Evolutionary conservation across 2,797 vertebrate genomes (phyloP).

Genomic region (Eulemur coronatus): DNA sequence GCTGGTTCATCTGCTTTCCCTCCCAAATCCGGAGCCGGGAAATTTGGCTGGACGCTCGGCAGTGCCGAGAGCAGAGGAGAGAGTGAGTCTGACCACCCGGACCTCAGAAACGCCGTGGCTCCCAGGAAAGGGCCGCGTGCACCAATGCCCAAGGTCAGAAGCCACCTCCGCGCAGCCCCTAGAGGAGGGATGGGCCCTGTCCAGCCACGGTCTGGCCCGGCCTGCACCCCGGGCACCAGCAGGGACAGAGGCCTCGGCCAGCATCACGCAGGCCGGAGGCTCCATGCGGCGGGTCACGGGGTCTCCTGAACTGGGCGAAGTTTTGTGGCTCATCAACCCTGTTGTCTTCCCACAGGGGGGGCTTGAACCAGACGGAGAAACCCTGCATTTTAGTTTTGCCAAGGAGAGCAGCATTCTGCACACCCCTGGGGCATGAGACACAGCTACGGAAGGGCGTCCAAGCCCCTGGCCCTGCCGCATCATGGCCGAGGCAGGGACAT

Average conservation of each 20-base stretch:
- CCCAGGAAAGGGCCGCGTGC: too few species aligned
- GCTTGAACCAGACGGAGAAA: not conserved
- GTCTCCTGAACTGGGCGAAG: fast-evolving
- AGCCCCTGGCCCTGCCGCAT: too few species aligned
- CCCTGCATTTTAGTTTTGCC: fast-evolving
- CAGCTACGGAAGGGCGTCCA: fast-evolving
- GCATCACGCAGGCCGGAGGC: fast-evolving
- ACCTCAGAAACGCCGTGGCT: not conserved
- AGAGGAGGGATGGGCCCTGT: not conserved
- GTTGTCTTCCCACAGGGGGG: not conserved
- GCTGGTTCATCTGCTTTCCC: fast-evolving
- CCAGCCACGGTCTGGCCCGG: not conserved
- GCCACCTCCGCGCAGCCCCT: too few species aligned
- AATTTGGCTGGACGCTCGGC: not conserved
- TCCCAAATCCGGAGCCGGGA: not conserved
- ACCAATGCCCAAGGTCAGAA: not conserved
- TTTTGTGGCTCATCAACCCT: not conserved
- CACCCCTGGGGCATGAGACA: fast-evolving
- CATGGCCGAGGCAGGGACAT: too few species aligned
- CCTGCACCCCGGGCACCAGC: not conserved
- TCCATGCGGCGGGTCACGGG: fast-evolving
- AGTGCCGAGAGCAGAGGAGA: not conserved
- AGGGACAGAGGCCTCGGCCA: not conserved
- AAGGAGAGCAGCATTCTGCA: not conserved
- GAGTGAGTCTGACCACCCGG: fast-evolving